Evolutionary conservation across 1,140 invertebrate genomes (phyloP).

Genomic region (Acyrthosiphon pisum): DNA sequence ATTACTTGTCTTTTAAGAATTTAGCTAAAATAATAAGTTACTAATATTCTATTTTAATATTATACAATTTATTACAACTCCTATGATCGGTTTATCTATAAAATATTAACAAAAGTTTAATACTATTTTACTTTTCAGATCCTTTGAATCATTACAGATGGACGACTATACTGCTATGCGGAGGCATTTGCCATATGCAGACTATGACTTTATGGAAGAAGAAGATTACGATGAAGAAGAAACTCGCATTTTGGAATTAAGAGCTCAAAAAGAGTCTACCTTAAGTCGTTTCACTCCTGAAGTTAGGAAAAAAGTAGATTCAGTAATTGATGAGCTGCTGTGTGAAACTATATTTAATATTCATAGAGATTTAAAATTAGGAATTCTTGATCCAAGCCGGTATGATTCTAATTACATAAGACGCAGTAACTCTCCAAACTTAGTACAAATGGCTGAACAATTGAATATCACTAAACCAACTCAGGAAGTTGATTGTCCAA

Average conservation of each 20-base stretch:
- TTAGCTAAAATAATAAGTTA: too few relatives aligned
- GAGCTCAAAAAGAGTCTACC: background rate
- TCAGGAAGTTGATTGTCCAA: conserved; percentile 38
- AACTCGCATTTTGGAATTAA: background rate
- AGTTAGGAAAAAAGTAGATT: background rate
- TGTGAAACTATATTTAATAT: conserved; percentile 29
- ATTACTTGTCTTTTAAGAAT: background rate
- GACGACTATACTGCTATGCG: background rate
- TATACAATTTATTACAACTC: background rate
- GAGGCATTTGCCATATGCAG: background rate
- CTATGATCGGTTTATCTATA: background rate
- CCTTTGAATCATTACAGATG: background rate
- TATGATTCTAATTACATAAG: background rate
- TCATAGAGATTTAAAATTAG: conserved; percentile 19
- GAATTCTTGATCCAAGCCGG: background rate
- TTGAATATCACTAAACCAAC: conserved; percentile 39
- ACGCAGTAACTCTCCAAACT: too few relatives aligned
- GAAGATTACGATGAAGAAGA: background rate
- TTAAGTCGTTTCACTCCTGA: background rate
- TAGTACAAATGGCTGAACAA: background rate
- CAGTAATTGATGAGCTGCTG: background rate
- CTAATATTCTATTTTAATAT: background rate
- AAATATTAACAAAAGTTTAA: background rate
- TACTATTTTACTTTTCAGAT: conserved; percentile 40
- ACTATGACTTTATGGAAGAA: background rate